Evolutionary conservation across 2,113 vertebrate genomes (phyloP).

Genomic region (Garra rufa): DNA sequence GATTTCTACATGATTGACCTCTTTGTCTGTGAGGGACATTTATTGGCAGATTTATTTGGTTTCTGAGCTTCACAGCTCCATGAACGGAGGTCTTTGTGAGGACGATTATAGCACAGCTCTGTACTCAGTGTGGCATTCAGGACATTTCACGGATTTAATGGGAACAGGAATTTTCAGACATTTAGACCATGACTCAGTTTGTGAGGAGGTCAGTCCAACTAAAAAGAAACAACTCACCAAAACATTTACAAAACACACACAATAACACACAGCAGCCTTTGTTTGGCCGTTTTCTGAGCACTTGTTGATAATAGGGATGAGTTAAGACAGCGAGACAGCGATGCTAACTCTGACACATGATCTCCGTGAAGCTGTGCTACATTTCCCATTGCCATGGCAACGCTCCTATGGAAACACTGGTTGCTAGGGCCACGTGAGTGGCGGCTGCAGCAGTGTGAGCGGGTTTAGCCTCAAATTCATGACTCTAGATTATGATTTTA

Average conservation of each 20-base stretch:
- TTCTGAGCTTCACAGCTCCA: not conserved
- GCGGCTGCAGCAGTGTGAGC: slow-evolving; percentile 3
- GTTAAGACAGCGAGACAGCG: not conserved
- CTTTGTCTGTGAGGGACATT: slow-evolving; percentile 18
- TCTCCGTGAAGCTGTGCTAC: slow-evolving; percentile 7
- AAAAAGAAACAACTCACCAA: slow-evolving; percentile 5
- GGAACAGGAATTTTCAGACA: slow-evolving; percentile 10
- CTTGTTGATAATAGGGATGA: not conserved
- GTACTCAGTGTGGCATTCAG: not conserved
- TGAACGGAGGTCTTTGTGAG: slow-evolving; percentile 25
- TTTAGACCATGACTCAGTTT: not conserved
- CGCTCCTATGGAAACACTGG: slow-evolving; percentile 41
- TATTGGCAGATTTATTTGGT: slow-evolving; percentile 28
- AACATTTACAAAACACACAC: slow-evolving; percentile 2
- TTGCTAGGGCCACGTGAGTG: slow-evolving; percentile 28
- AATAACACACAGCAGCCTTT: slow-evolving; percentile 1
- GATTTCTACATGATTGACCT: slow-evolving; percentile 33
- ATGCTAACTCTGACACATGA: slow-evolving; percentile 45
- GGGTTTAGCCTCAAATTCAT: not conserved
- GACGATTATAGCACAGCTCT: slow-evolving; percentile 8
- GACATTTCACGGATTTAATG: not conserved
- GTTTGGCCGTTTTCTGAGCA: not conserved
- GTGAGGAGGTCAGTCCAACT: not conserved
- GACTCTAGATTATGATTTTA: not conserved
- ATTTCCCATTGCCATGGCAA: slow-evolving; percentile 52